These are phyloP conservation scores for Craseonycteris thonglongyai DNA, from an alignment of 2,113 vertebrate species.

Conservation along the genomic window DNA sequence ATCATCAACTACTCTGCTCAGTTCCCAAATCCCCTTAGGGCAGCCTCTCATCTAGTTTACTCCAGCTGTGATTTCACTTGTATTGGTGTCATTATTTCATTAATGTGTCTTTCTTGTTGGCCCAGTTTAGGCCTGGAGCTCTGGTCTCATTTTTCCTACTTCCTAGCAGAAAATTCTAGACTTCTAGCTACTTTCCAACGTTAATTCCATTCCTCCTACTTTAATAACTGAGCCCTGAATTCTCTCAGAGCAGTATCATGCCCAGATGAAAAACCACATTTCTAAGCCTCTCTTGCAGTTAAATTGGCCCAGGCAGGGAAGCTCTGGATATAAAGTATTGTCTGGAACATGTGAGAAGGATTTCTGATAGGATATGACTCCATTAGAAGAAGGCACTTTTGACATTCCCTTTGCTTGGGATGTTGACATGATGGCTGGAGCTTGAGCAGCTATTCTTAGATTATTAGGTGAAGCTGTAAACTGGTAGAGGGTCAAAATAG, in stretches of 20 bases:
- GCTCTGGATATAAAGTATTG: not conserved
- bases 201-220: not conserved
- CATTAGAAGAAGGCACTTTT: not conserved
- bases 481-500: not conserved
- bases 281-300: not conserved
- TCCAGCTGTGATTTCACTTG: not conserved
- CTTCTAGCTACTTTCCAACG: not conserved
- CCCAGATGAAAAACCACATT: not conserved
- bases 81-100: not conserved
- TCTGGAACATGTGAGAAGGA: not conserved
- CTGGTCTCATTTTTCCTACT: not conserved
- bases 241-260: not conserved
- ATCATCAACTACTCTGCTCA: not conserved
- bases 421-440: not conserved
- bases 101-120: not conserved
- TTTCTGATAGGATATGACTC: not conserved
- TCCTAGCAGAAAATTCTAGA: not conserved
- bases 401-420: not conserved
- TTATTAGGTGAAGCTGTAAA: not conserved
- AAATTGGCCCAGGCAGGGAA: not conserved
- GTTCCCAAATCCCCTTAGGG: not conserved
- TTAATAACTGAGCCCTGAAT: not conserved
- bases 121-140: not conserved
- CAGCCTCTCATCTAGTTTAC: not conserved
- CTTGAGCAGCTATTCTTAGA: not conserved